phyloP scores from a whole-genome alignment of 2,797 vertebrate species.

The Scolopax rusticola region DNA sequence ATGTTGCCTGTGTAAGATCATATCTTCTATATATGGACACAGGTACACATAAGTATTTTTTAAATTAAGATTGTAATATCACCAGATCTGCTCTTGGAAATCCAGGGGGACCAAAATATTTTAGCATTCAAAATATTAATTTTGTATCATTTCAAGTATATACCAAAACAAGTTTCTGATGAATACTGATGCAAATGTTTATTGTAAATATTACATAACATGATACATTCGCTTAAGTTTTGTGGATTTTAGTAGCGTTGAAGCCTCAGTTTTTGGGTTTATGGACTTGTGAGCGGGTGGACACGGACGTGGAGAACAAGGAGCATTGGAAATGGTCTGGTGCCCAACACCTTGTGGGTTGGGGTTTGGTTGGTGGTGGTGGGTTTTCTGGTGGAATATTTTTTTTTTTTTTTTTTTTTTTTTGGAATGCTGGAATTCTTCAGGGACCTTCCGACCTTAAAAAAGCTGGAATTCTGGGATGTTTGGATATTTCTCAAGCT shows the following conservation, averaged over 20 bases:
- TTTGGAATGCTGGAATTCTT: slow-evolving; percentile 51
- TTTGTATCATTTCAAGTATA: slow-evolving; percentile 80
- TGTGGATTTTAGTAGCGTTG: slow-evolving; percentile 31
- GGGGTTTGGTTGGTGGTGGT: too few relatives aligned
- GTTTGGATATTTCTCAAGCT: slow-evolving; percentile 27
- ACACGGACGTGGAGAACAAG: background rate
- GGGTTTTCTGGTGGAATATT: too few relatives aligned
- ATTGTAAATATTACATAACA: slow-evolving; percentile 51
- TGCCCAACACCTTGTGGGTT: background rate
- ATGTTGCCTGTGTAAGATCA: slow-evolving; percentile 68
- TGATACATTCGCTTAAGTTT: slow-evolving; percentile 17
- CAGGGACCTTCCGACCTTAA: slow-evolving; percentile 16
- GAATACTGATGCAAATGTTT: slow-evolving; percentile 69
- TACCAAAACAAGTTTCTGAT: slow-evolving; percentile 76
- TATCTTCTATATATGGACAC: slow-evolving; percentile 68
- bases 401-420: too few relatives aligned
- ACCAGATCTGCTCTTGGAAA: slow-evolving; percentile 77
- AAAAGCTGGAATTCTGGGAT: slow-evolving; percentile 54
- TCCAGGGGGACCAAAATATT: slow-evolving; percentile 82
- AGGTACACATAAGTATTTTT: slow-evolving; percentile 65
- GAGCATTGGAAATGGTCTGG: background rate
- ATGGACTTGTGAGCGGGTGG: background rate
- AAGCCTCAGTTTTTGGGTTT: slow-evolving; percentile 56
- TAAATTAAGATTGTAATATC: slow-evolving; percentile 74
- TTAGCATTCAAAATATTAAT: slow-evolving; percentile 77